Conservation (phyloP, 2,888 invertebrate genomes). For the Pyralis farinalis region DNA sequence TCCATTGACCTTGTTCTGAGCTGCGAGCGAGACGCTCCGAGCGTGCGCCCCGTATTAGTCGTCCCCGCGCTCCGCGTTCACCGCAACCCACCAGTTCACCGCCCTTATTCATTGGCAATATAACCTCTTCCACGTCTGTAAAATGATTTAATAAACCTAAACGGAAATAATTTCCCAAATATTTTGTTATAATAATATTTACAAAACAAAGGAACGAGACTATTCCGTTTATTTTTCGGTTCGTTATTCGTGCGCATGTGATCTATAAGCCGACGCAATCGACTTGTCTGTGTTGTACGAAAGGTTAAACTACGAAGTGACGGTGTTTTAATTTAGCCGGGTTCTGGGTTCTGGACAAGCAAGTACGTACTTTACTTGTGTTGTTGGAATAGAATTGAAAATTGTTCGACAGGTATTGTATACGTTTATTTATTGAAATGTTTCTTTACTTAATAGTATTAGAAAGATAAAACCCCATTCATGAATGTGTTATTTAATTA, state of each 20-base stretch:
- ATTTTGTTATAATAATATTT: too few species aligned
- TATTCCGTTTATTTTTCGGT: not conserved
- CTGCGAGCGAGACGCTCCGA: constrained; percentile 10
- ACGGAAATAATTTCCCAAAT: too few species aligned
- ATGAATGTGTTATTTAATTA: too few species aligned
- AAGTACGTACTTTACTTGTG: not conserved
- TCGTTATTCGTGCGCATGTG: constrained; percentile 2
- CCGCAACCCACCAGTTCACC: not conserved
- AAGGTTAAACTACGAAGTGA: too few species aligned
- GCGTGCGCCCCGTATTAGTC: constrained; percentile 10
- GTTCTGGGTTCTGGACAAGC: not conserved
- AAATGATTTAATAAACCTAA: too few species aligned
- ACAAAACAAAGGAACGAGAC: too few species aligned
- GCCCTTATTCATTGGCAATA: too few species aligned
- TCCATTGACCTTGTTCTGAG: constrained; percentile 39
- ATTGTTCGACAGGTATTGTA: not conserved
- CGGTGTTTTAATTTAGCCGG: not conserved
- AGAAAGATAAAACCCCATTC: too few species aligned
- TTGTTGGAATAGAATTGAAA: not conserved
- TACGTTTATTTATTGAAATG: not conserved
- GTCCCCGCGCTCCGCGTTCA: not conserved
- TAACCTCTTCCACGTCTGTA: too few species aligned
- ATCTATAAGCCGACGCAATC: not conserved
- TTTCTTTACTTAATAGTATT: too few species aligned
- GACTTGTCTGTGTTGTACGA: not conserved